phyloP scores from a whole-genome alignment of 2,797 vertebrate genomes.

The Psittacula echo region DNA sequence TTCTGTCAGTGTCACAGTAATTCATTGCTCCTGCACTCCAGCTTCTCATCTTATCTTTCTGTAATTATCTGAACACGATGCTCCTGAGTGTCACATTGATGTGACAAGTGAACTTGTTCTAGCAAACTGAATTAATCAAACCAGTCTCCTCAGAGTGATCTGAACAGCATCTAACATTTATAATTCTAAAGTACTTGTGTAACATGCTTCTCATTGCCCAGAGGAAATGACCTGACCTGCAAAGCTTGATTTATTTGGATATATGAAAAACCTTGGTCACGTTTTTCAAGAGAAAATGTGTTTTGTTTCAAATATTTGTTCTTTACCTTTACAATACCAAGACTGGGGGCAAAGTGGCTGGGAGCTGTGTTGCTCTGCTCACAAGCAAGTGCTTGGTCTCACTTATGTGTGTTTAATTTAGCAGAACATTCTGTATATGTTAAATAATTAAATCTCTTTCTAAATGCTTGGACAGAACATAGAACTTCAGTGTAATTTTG shows the following conservation, averaged over 20 bases:
- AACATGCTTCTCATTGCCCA: neutral
- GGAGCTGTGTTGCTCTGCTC: neutral
- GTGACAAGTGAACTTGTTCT: constrained; percentile 1
- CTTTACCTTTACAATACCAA: neutral
- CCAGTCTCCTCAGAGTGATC: neutral
- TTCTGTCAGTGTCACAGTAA: neutral
- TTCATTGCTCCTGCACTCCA: neutral
- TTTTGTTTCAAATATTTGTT: neutral
- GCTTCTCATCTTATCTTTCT: neutral
- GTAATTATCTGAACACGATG: neutral
- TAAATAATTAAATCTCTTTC: neutral
- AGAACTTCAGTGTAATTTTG: neutral
- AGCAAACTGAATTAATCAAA: neutral
- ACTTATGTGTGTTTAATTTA: neutral
- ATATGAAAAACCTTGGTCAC: neutral
- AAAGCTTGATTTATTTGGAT: neutral
- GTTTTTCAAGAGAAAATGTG: neutral
- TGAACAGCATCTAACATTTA: neutral
- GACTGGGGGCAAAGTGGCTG: neutral
- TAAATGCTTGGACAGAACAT: neutral
- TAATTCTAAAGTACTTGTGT: neutral
- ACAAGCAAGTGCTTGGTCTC: neutral
- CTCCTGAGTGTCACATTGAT: neutral
- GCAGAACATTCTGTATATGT: neutral
- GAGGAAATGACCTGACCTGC: neutral